Percentiles rank a stretch among this genome's conserved stretches.
These are phyloP conservation scores for Melolontha melolontha DNA, from an alignment of 2,888 invertebrate genomes.

Conservation along the genomic window DNA sequence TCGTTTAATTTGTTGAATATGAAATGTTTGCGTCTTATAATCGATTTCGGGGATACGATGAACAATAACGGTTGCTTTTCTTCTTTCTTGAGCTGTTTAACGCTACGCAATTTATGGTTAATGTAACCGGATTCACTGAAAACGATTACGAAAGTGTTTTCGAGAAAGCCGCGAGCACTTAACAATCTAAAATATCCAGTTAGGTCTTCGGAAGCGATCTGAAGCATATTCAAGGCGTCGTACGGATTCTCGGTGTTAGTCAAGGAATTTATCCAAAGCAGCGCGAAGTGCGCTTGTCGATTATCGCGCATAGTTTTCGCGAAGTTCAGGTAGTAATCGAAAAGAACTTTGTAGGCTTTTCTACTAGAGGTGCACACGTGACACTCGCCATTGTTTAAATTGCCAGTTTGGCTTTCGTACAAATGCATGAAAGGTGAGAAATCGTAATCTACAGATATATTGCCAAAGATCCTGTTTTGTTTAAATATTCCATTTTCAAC, in stretches of 20 bases:
- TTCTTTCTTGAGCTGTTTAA: conserved; percentile 1
- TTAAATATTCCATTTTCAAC: conserved; percentile 3
- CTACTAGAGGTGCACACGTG: conserved; percentile 13
- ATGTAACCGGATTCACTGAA: conserved; percentile 16
- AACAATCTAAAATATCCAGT: not conserved
- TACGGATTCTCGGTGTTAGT: not conserved
- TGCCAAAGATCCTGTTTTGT: not conserved
- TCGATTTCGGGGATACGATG: not conserved
- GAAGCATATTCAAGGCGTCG: conserved; percentile 12
- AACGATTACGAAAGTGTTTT: conserved; percentile 18
- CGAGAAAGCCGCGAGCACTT: not conserved
- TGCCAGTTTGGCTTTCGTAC: conserved; percentile 7
- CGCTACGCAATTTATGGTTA: not conserved
- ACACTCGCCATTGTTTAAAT: conserved; percentile 13
- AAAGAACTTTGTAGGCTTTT: not conserved
- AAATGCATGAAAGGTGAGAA: conserved; percentile 7
- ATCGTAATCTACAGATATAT: conserved; percentile 1
- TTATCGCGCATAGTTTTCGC: conserved; percentile 1
- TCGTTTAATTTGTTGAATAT: not conserved
- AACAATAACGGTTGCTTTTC: conserved; percentile 9
- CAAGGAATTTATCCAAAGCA: conserved; percentile 28
- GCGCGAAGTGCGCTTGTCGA: conserved; percentile 16
- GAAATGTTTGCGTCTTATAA: not conserved
- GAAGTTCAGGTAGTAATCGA: conserved; percentile 17
- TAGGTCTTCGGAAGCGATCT: conserved; percentile 5